Percentiles rank a stretch among this genome's conserved stretches.
Conservation (phyloP, 2,797 vertebrate species). For the Diplodus puntazzo region DNA sequence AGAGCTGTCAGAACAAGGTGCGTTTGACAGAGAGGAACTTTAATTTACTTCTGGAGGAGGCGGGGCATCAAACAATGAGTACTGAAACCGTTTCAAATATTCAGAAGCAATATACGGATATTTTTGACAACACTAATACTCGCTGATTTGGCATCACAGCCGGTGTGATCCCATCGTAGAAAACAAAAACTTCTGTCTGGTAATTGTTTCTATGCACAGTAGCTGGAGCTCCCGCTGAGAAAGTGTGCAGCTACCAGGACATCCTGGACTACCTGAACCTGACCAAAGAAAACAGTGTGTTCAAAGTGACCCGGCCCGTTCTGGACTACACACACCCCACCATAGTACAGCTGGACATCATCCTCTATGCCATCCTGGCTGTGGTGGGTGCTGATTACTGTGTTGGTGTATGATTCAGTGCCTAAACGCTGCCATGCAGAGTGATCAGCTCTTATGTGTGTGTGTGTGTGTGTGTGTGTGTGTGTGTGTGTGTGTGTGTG, state of each 20-base stretch:
- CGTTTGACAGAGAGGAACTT: too few species aligned
- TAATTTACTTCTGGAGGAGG: too few species aligned
- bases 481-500: neutral
- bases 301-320: constrained; percentile 75
- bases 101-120: too few species aligned
- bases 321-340: constrained; percentile 76
- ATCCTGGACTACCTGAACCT: constrained; percentile 81
- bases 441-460: neutral
- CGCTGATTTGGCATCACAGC: too few species aligned
- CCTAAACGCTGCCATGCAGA: neutral
- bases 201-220: constrained; percentile 26
- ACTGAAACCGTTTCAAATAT: too few species aligned
- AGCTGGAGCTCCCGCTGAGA: constrained; percentile 15
- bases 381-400: constrained; percentile 65
- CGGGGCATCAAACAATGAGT: too few species aligned
- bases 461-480: constrained; percentile 10
- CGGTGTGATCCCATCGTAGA: too few species aligned
- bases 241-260: constrained; percentile 79
- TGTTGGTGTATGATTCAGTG: neutral
- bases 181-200: neutral
- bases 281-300: constrained; percentile 53
- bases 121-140: too few species aligned
- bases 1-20: too few species aligned
- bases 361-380: constrained; percentile 75
- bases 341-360: constrained; percentile 62